Percentiles rank a stretch among this genome's conserved stretches.
Conservation (phyloP, 35 echinoderm and acorn worm genomes). For the Chiridota heheva region DNA sequence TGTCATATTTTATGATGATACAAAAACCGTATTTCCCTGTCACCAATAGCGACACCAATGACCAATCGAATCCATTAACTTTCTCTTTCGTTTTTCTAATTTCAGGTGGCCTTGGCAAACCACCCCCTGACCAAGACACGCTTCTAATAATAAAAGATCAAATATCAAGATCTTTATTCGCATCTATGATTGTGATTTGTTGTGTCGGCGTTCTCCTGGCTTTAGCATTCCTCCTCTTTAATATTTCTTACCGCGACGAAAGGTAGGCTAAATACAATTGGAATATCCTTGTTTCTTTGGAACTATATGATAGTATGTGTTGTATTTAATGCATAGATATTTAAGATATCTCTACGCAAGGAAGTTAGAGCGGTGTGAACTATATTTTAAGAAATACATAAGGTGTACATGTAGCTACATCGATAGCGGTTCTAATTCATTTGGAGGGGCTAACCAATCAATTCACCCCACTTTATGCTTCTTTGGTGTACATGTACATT, state of each 20-base stretch:
- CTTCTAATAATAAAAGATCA: slow-evolving; percentile 11
- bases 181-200: slow-evolving; percentile 69
- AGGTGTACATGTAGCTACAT: background rate
- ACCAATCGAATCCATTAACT: too few species aligned
- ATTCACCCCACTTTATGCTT: too few species aligned
- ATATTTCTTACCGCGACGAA: slow-evolving; percentile 90
- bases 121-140: slow-evolving; percentile 65
- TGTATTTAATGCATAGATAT: background rate
- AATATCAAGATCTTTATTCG: slow-evolving; percentile 71
- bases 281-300: background rate
- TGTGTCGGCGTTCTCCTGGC: slow-evolving; percentile 74
- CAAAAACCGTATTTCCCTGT: too few species aligned
- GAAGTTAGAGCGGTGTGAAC: background rate
- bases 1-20: too few species aligned
- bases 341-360: background rate
- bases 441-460: too few species aligned
- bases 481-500: too few species aligned
- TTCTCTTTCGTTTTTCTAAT: background rate
- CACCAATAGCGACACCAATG: too few species aligned
- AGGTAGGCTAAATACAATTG: slow-evolving; percentile 43
- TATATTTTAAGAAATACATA: background rate
- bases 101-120: slow-evolving; percentile 48
- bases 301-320: background rate
- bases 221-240: slow-evolving; percentile 78
- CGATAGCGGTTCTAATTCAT: too few species aligned